Evolutionary conservation across 2,888 invertebrate genomes (phyloP).

Genomic region (Hartigia nigra): DNA sequence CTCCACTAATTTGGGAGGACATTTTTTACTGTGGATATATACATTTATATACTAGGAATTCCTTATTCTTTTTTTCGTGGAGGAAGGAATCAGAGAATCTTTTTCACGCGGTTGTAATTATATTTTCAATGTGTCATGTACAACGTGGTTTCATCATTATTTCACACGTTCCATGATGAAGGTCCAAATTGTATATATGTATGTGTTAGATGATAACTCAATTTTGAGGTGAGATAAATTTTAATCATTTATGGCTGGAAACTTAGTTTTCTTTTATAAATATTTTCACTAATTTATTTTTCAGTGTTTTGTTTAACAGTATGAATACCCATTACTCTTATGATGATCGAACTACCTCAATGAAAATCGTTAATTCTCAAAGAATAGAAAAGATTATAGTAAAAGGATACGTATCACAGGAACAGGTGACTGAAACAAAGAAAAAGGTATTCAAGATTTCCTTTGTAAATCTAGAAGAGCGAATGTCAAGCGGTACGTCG

Average conservation of each 20-base stretch:
- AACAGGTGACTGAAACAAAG: neutral
- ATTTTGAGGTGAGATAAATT: too few species aligned
- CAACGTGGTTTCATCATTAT: too few species aligned
- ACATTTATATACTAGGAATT: neutral
- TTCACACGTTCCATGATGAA: too few species aligned
- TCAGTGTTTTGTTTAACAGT: neutral
- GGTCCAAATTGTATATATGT: too few species aligned
- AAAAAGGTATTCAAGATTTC: neutral
- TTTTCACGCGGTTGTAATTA: neutral
- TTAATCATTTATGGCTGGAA: too few species aligned
- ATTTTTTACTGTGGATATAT: neutral
- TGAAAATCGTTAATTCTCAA: neutral
- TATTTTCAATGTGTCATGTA: neutral
- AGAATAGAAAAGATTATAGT: neutral
- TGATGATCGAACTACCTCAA: neutral
- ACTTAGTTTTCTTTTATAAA: too few species aligned
- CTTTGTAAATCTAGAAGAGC: constrained; percentile 14
- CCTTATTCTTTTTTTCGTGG: too few species aligned
- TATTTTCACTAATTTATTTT: too few species aligned
- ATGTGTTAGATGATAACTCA: too few species aligned
- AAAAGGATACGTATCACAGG: neutral
- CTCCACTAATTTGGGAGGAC: neutral
- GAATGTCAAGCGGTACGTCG: constrained; percentile 10
- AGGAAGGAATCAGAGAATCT: too few species aligned
- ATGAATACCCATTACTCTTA: neutral